A percentile compares a stretch with the other conserved stretches of the same genome.
Conservation (phyloP, 2,797 vertebrate genomes). For the Periophthalmus magnuspinnatus region DNA sequence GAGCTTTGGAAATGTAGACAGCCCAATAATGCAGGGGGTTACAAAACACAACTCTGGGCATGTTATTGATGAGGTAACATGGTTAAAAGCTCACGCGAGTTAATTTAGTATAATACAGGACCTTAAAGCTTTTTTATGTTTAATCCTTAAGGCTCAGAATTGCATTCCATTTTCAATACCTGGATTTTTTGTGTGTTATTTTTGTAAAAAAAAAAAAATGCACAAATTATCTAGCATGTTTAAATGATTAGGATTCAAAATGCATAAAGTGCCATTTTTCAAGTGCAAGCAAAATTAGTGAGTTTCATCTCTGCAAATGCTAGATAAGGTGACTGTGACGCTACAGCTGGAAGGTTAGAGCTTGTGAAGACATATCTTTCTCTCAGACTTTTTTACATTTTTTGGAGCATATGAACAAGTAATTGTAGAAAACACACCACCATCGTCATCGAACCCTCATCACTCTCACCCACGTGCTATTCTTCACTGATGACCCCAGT, state of each 20-base stretch:
- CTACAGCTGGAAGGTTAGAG: constrained; percentile 76
- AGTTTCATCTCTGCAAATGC: constrained; percentile 8
- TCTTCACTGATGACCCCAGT: constrained; percentile 58
- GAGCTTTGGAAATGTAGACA: too few relatives aligned
- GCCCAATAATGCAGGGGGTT: too few relatives aligned
- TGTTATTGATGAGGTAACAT: too few relatives aligned
- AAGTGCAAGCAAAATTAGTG: constrained; percentile 63
- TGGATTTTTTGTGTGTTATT: not conserved
- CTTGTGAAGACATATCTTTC: constrained; percentile 73
- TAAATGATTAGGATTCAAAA: constrained; percentile 36
- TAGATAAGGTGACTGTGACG: constrained; percentile 44
- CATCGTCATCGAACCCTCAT: constrained; percentile 38
- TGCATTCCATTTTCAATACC: not conserved
- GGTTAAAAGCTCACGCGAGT: too few relatives aligned
- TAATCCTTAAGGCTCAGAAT: not conserved
- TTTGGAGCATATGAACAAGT: constrained; percentile 57
- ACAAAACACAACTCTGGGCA: too few relatives aligned
- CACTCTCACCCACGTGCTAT: constrained; percentile 53
- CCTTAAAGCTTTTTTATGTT: too few relatives aligned
- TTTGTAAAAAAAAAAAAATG: too few relatives aligned
- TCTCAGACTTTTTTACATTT: not conserved
- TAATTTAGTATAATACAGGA: too few relatives aligned
- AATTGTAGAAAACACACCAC: constrained; percentile 58
- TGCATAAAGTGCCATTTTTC: constrained; percentile 59
- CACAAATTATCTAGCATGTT: constrained; percentile 44